Base-by-base conservation (phyloP, 2,113 vertebrate genomes). In the Psilopogon haemacephalus region DNA sequence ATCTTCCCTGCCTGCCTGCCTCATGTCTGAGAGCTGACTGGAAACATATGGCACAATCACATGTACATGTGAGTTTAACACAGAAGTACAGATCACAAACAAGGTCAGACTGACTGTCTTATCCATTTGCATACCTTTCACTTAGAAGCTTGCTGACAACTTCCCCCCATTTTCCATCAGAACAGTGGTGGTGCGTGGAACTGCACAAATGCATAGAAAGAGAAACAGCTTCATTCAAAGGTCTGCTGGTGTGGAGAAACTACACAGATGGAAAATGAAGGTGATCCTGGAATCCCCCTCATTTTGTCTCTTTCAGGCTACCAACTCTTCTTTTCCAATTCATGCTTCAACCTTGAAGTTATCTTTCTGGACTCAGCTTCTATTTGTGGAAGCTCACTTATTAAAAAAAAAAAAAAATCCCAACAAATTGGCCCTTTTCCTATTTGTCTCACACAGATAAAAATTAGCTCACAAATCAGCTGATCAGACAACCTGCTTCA, bases 81-180 rank as follows among this genome's bases (percentile, higher is more conserved):
- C 63, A 27, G 37, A 62, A 75, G 87, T 46, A 59, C 67, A 79
- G 92, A 84, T 73, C 80, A 71, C 40, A 72, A 88, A 54, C 27
- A 72, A 71, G 32, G 50, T 73, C 67, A 79, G 55, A 58, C 38
- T 77, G 85, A 81, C 83, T 93, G 85, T 86, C 88, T 56, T 10
- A 92, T 11, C 69, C 80, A 81, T 86, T 93, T 71, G 50, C 88
- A 88, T 70, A 37, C 75, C 70, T 90, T 88, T 84, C 83, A 74
- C 54, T 86, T 88, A 48, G 30, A 88, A 88, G 83, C 48, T 56
- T 77, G 83, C n/a, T 93, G 95, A 93, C 94, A 94, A 54, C 30
- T 69, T 87, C 83, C 35, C 40, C 35, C 56, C 0, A 58, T 75
- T 32, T 84, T 54, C 58, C 4, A 0, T 52, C 65, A 74, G 69